Conservation (phyloP, 2,888 invertebrate species). For the Yponomeuta malinellus region DNA sequence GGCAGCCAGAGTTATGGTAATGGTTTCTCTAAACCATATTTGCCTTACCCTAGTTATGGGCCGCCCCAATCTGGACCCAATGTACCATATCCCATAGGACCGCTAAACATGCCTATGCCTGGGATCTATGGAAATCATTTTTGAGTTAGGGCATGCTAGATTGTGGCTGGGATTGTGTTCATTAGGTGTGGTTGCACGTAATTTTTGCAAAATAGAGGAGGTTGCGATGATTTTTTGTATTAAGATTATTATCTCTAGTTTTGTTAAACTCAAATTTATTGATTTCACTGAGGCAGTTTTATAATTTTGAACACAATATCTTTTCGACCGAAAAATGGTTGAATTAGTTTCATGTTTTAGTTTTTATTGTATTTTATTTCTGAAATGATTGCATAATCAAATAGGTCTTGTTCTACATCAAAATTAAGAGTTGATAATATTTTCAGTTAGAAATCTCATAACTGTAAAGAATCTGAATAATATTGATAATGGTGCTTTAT, state of each 20-base stretch:
- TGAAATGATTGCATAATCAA: neutral
- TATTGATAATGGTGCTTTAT: constrained; percentile 55
- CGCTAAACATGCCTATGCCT: constrained; percentile 81
- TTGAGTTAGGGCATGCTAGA: constrained; percentile 27
- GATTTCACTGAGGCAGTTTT: too few species aligned
- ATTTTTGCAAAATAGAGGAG: neutral
- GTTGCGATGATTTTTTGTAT: too few species aligned
- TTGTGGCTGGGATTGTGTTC: neutral
- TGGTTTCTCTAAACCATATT: constrained; percentile 54
- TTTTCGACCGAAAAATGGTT: too few species aligned
- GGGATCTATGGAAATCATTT: constrained; percentile 69
- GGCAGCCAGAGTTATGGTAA: constrained; percentile 56
- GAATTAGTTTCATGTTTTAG: too few species aligned
- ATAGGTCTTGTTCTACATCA: constrained; percentile 7
- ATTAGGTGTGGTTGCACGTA: neutral
- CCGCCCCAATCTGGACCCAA: constrained; percentile 63
- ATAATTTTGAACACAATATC: too few species aligned
- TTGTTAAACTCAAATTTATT: too few species aligned
- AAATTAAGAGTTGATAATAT: neutral
- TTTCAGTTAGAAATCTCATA: constrained; percentile 22
- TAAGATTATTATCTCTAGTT: too few species aligned
- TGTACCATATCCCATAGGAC: constrained; percentile 78
- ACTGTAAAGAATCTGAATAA: too few species aligned
- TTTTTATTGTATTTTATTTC: too few species aligned
- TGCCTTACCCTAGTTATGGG: constrained; percentile 62